A percentile compares a stretch with the other conserved stretches of the same genome.
phyloP scores from a whole-genome alignment of 2,797 vertebrate genomes.

The Halcyon leucocephala region DNA sequence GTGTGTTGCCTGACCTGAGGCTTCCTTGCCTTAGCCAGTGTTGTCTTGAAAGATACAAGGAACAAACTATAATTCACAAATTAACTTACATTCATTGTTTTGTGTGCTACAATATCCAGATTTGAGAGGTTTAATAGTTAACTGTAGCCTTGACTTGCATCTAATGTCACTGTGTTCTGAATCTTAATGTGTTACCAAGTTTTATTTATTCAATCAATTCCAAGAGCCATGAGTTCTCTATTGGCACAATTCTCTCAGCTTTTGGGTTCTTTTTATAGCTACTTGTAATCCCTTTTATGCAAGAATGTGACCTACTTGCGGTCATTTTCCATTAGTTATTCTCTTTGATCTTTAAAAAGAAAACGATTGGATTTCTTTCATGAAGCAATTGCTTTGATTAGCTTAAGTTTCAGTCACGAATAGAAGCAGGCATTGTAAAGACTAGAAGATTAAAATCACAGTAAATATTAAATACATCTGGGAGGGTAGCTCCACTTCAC shows the following conservation, averaged over 20 bases:
- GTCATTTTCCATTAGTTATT: slow-evolving; percentile 46
- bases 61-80: not conserved
- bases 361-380: slow-evolving; percentile 21
- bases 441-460: not conserved
- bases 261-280: slow-evolving; percentile 55
- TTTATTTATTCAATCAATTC: slow-evolving; percentile 48
- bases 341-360: slow-evolving; percentile 34
- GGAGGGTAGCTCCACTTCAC: not conserved
- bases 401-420: not conserved
- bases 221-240: not conserved
- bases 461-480: not conserved
- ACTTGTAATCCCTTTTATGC: slow-evolving; percentile 33
- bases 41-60: not conserved
- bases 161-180: slow-evolving; percentile 23
- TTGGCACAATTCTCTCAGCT: slow-evolving; percentile 44
- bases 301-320: slow-evolving; percentile 64
- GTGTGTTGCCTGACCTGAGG: not conserved
- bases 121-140: not conserved
- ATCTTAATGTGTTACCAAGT: not conserved
- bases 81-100: not conserved
- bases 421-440: not conserved
- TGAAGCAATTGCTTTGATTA: slow-evolving; percentile 25
- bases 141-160: not conserved
- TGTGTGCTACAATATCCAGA: not conserved
- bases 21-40: not conserved